phyloP scores from a whole-genome alignment of 2,888 invertebrate genomes.

The Phengaris alcon region DNA sequence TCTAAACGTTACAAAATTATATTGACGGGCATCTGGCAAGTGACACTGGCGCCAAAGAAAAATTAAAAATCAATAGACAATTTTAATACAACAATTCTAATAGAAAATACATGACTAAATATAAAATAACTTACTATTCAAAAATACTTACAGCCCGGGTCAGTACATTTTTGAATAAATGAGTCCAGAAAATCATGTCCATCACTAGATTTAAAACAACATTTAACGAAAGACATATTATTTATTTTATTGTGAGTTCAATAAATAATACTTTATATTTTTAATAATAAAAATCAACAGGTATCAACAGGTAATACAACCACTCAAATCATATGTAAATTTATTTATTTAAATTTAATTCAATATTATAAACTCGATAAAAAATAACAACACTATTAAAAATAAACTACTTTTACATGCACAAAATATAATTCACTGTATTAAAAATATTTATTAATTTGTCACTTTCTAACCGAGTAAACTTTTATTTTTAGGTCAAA shows the following conservation, averaged over 20 bases:
- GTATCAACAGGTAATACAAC: not conserved
- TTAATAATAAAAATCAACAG: constrained; percentile 6
- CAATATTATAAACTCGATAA: not conserved
- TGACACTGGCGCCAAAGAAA: not conserved
- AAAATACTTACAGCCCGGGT: constrained; percentile 87
- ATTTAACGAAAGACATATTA: constrained; percentile 85
- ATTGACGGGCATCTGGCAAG: not conserved
- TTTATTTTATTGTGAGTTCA: constrained; percentile 25
- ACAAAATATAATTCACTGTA: not conserved
- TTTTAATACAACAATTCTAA: not conserved
- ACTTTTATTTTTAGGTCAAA: constrained; percentile 19
- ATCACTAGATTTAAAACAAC: constrained; percentile 88
- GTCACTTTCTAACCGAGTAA: not conserved
- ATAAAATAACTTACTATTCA: constrained; percentile 27
- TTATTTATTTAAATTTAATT: not conserved
- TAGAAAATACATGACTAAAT: constrained; percentile 26
- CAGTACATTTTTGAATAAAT: constrained; percentile 88
- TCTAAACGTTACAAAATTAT: not conserved
- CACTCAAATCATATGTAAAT: not conserved
- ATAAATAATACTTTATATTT: not conserved
- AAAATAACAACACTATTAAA: not conserved
- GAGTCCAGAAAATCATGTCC: constrained; percentile 86
- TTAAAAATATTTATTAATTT: not conserved
- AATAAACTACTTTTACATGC: not conserved
- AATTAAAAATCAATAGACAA: not conserved